phyloP scores from a whole-genome alignment of 2,113 vertebrate genomes.

The Epinephelus cyanopodus region DNA sequence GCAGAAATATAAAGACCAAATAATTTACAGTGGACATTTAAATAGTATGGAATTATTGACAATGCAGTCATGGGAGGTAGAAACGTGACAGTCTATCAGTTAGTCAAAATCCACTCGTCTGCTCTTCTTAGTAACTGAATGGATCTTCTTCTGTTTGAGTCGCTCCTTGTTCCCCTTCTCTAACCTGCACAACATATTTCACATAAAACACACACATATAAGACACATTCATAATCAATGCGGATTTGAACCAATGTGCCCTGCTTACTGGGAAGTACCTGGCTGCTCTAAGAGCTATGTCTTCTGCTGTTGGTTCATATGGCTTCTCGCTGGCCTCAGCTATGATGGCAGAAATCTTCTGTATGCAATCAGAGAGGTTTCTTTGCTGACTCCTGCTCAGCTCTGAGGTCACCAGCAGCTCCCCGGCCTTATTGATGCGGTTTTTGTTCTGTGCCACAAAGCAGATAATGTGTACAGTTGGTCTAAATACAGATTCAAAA shows the following conservation, averaged over 20 bases:
- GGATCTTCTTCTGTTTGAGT: constrained; percentile 81
- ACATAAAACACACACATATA: neutral
- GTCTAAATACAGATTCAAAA: neutral
- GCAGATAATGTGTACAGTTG: neutral
- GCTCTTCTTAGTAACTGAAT: constrained; percentile 76
- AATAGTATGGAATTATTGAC: neutral
- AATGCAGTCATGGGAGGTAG: neutral
- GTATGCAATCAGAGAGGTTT: constrained; percentile 90
- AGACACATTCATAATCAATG: neutral
- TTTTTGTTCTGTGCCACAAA: constrained; percentile 86
- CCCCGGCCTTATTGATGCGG: constrained; percentile 90
- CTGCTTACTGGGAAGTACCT: constrained; percentile 81
- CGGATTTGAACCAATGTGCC: rapidly evolving
- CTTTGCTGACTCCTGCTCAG: constrained; percentile 92
- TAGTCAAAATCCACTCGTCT: constrained; percentile 81
- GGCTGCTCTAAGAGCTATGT: constrained; percentile 75
- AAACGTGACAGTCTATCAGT: constrained; percentile 19
- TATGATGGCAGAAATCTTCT: constrained; percentile 92
- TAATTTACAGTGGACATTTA: neutral
- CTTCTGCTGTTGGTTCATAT: constrained; percentile 83
- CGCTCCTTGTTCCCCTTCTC: constrained; percentile 77
- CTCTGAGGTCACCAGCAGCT: constrained; percentile 92
- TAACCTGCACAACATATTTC: constrained; percentile 71
- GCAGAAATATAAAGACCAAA: neutral
- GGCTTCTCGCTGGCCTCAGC: constrained; percentile 83